Percentiles rank a stretch among this genome's conserved stretches.
Conservation (phyloP, 2,113 vertebrate genomes). For the Etia nguti region DNA sequence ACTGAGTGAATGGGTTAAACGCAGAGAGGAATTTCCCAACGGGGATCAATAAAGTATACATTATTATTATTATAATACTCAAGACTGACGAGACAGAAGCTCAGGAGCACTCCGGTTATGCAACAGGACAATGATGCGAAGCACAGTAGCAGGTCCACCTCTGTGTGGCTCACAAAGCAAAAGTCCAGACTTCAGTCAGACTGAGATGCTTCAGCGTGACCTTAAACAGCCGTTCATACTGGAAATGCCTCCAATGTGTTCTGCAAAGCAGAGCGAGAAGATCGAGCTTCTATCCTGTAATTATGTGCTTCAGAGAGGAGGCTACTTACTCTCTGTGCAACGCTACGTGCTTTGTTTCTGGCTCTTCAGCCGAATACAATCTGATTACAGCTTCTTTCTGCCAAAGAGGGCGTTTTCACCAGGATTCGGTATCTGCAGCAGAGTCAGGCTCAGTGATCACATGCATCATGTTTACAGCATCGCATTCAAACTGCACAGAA, state of each 20-base stretch:
- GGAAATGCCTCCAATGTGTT: neutral
- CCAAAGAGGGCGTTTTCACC: neutral
- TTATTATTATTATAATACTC: too few relatives aligned
- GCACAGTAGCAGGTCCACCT: neutral
- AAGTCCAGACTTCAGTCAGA: neutral
- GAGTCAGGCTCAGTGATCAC: neutral
- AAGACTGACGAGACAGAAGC: too few relatives aligned
- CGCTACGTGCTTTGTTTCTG: neutral
- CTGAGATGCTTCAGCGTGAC: neutral
- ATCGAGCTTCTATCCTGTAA: neutral
- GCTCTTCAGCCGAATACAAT: neutral
- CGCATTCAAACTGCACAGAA: neutral
- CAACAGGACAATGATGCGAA: neutral
- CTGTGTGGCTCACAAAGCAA: neutral
- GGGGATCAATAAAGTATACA: too few relatives aligned
- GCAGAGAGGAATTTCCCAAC: too few relatives aligned
- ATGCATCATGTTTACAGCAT: neutral
- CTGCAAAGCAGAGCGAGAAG: neutral
- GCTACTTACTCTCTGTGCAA: neutral
- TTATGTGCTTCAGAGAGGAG: neutral
- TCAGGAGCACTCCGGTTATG: neutral
- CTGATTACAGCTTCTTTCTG: neutral
- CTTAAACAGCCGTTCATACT: neutral
- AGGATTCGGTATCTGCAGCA: neutral
- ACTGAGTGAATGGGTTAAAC: too few relatives aligned